Evolutionary conservation across 1,140 invertebrate genomes (phyloP).

Genomic region (Pseudomyrmex dendroicus): DNA sequence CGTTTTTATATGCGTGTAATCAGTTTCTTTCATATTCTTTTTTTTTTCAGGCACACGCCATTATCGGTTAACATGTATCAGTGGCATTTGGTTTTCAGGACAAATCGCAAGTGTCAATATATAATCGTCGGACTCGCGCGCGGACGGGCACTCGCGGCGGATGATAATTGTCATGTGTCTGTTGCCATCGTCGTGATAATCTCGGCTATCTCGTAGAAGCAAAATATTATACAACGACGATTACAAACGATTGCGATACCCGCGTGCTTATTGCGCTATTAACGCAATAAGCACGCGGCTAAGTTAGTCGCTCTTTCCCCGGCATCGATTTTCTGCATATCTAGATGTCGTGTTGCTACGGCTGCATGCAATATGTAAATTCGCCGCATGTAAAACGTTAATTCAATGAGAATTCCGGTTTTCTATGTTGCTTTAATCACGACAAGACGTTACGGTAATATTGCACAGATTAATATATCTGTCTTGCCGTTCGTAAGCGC

Average conservation of each 20-base stretch:
- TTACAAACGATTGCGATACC: neutral
- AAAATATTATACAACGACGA: slow-evolving; percentile 10
- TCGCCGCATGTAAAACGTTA: neutral
- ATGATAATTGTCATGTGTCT: neutral
- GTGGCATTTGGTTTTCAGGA: slow-evolving; percentile 2
- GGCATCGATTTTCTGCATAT: slow-evolving; percentile 6
- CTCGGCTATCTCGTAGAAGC: slow-evolving; percentile 19
- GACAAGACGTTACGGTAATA: slow-evolving; percentile 39
- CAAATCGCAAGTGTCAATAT: neutral
- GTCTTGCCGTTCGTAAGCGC: no score
- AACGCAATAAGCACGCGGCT: neutral
- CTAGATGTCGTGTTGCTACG: neutral
- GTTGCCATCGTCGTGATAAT: slow-evolving; percentile 22
- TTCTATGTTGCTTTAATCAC: slow-evolving; percentile 2
- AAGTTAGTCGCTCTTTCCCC: slow-evolving; percentile 3
- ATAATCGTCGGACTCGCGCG: neutral
- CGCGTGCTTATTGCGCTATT: neutral
- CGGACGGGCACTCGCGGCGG: neutral
- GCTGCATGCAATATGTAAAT: slow-evolving; percentile 41
- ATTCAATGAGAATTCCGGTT: neutral
- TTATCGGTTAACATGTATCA: neutral
- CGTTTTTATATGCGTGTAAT: neutral
- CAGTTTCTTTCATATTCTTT: neutral
- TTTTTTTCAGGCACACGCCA: neutral
- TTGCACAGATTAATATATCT: slow-evolving; percentile 16